Percentiles rank a stretch among this genome's conserved stretches.
phyloP scores from a whole-genome alignment of 2,113 vertebrate genomes.

The Trochalopteron elliotii region DNA sequence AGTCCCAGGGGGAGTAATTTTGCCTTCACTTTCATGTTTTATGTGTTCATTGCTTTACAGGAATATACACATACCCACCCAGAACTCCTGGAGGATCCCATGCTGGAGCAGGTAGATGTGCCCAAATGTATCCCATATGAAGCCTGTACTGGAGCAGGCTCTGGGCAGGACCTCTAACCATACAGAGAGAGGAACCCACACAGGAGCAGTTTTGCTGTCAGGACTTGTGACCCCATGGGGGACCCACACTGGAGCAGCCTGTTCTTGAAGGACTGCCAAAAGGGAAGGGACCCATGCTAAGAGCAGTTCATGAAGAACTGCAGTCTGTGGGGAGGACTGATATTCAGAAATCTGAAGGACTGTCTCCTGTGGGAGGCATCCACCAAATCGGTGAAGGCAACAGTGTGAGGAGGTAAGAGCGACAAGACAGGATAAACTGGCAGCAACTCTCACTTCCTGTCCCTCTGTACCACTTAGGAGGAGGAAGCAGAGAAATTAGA shows the following conservation, averaged over 20 bases:
- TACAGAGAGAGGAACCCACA: background rate
- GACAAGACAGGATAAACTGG: background rate
- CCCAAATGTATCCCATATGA: fast-evolving
- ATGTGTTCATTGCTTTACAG: background rate
- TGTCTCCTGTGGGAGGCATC: fast-evolving
- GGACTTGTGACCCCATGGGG: fast-evolving
- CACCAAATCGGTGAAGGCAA: background rate
- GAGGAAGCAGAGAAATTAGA: background rate
- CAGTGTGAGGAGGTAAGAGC: background rate
- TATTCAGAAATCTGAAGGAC: background rate
- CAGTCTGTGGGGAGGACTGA: fast-evolving
- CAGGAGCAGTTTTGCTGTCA: background rate
- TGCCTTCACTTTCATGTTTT: background rate
- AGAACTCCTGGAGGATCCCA: background rate
- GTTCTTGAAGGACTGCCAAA: background rate
- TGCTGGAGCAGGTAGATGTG: fast-evolving
- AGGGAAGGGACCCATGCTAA: fast-evolving
- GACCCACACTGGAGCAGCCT: fast-evolving
- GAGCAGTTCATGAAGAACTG: background rate
- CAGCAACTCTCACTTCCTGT: fast-evolving
- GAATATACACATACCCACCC: background rate
- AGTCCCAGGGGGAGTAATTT: background rate
- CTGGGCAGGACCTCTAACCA: background rate
- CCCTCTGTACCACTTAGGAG: fast-evolving
- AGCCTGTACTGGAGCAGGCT: background rate